Conservation (phyloP, 2,797 vertebrate species). For the Merluccius polli region DNA sequence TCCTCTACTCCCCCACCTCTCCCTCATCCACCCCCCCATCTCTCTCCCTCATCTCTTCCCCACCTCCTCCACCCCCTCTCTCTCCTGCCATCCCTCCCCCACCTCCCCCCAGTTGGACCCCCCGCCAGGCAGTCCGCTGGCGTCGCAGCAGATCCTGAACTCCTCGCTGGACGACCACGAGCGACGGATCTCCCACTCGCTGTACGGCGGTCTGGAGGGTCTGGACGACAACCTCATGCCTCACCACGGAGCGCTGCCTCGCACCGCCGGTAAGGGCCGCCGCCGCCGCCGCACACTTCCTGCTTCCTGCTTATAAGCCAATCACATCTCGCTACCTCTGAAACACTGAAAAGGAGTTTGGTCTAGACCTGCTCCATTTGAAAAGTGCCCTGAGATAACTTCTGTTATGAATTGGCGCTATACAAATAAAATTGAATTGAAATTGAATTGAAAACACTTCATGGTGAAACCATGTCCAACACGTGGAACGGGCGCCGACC, state of each 20-base stretch:
- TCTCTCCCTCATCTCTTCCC: too few species aligned
- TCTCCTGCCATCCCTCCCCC: not conserved
- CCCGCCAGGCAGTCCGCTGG: constrained; percentile 79
- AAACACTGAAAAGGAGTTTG: too few species aligned
- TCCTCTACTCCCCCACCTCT: too few species aligned
- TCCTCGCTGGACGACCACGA: constrained; percentile 85
- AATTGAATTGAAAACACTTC: too few species aligned
- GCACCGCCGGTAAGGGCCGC: constrained; percentile 51
- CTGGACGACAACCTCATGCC: constrained; percentile 80
- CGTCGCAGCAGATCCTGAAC: constrained; percentile 77
- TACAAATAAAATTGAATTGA: too few species aligned
- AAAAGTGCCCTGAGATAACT: too few species aligned
- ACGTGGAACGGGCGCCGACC: too few species aligned
- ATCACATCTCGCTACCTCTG: not conserved
- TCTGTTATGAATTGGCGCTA: too few species aligned
- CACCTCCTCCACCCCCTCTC: too few species aligned
- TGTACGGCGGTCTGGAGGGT: constrained; percentile 87
- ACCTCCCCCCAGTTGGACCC: constrained; percentile 68
- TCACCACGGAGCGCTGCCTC: constrained; percentile 67
- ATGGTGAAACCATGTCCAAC: too few species aligned
- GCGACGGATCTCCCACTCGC: constrained; percentile 89
- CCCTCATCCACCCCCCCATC: too few species aligned
- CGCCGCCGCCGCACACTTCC: not conserved
- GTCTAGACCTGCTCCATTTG: too few species aligned
- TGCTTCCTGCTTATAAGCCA: not conserved